Evolutionary conservation across 1,140 invertebrate genomes (phyloP).

Genomic region (Epicauta chinensis): DNA sequence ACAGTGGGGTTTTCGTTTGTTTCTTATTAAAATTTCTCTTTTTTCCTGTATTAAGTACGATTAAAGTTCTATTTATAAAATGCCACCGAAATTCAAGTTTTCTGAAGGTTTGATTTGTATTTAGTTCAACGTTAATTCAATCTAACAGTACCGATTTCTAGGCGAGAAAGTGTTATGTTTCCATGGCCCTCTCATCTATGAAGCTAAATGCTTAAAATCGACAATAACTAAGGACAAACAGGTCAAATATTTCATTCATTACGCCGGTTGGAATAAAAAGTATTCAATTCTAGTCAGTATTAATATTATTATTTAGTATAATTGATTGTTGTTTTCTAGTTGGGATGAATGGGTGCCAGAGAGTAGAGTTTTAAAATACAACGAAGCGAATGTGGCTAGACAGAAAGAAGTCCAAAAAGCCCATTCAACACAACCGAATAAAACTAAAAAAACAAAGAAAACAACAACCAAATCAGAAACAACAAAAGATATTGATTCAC

Average conservation of each 20-base stretch:
- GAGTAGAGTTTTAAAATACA: constrained; percentile 85
- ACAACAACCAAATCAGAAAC: constrained; percentile 32
- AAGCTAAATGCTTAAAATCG: constrained; percentile 89
- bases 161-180: constrained; percentile 95
- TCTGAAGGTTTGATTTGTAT: constrained; percentile 49
- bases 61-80: too few species aligned
- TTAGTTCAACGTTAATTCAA: not conserved
- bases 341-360: constrained; percentile 99
- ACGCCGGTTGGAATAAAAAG: constrained; percentile 98
- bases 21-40: too few species aligned
- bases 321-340: constrained; percentile 54
- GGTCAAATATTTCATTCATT: constrained; percentile 90
- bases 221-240: constrained; percentile 77
- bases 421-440: constrained; percentile 64
- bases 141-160: constrained; percentile 46
- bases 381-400: constrained; percentile 82
- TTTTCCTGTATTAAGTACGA: too few species aligned
- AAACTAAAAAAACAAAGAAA: constrained; percentile 50
- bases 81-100: constrained; percentile 56
- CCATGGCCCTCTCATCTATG: constrained; percentile 90
- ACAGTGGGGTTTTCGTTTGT: too few species aligned
- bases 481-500: constrained; percentile 52
- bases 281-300: constrained; percentile 44
- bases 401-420: constrained; percentile 84
- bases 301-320: not conserved